Evolutionary conservation across 2,113 vertebrate genomes (phyloP).

Genomic region (Mormyrus iriodes): DNA sequence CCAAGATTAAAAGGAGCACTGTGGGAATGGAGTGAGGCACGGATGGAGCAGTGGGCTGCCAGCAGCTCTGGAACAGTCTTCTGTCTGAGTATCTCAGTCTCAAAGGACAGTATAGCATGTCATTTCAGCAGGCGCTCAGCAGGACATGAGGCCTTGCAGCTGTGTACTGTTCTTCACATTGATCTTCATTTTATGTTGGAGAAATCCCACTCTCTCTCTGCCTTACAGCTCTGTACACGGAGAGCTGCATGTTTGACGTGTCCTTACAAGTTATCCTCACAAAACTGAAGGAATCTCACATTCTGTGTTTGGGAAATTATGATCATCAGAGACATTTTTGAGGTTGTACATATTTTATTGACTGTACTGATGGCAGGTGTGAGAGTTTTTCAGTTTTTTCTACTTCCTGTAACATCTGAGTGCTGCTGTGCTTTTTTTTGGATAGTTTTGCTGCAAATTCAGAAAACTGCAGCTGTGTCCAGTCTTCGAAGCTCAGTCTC

Average conservation of each 20-base stretch:
- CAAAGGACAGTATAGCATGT: slow-evolving; percentile 46
- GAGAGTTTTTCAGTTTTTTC: background rate
- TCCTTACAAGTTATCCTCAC: background rate
- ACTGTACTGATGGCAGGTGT: background rate
- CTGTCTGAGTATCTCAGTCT: slow-evolving; percentile 77
- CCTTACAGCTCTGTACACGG: background rate
- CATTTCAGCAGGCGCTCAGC: background rate
- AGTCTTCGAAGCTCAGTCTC: background rate
- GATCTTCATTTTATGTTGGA: background rate
- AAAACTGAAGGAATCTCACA: background rate
- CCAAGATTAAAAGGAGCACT: too few relatives aligned
- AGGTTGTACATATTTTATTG: background rate
- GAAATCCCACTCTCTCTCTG: background rate
- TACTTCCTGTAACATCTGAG: background rate
- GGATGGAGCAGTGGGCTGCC: slow-evolving; percentile 34
- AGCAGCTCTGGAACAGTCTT: slow-evolving; percentile 74
- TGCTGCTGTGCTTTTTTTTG: background rate
- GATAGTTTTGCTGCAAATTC: background rate
- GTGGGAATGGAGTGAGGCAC: background rate
- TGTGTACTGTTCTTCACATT: background rate
- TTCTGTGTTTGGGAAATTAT: background rate
- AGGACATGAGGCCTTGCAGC: background rate
- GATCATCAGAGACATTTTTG: background rate
- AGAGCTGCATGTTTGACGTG: background rate
- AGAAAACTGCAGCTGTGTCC: background rate